phyloP scores from a whole-genome alignment of 2,113 vertebrate species.

The Halcyon senegalensis region DNA sequence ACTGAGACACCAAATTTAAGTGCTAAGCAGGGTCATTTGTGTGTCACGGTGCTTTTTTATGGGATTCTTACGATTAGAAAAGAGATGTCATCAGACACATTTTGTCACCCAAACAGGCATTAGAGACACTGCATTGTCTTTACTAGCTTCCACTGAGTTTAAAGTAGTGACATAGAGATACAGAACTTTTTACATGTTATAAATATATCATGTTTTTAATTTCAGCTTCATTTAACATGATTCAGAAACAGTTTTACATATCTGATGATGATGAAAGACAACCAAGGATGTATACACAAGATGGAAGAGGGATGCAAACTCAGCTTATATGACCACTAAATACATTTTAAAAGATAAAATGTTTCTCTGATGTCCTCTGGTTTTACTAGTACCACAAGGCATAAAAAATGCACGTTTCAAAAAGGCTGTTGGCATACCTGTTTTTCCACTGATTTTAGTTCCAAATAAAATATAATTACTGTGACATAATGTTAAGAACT shows the following conservation, averaged over 20 bases:
- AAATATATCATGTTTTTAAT: not conserved
- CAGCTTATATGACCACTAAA: not conserved
- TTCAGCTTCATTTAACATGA: not conserved
- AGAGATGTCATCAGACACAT: not conserved
- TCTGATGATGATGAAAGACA: not conserved
- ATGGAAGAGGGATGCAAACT: not conserved
- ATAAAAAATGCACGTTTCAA: not conserved
- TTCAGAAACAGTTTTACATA: conserved; percentile 6
- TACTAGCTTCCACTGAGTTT: not conserved
- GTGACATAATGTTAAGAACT: not conserved
- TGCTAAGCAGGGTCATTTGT: not conserved
- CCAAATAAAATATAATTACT: not conserved
- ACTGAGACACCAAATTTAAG: not conserved
- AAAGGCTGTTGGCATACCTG: not conserved
- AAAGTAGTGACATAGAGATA: not conserved
- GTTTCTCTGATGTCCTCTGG: not conserved
- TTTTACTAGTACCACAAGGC: not conserved
- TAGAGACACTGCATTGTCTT: not conserved
- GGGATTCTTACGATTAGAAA: not conserved
- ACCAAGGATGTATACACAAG: not conserved
- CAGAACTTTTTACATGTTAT: not conserved
- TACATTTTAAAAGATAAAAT: not conserved
- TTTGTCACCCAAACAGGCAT: not conserved
- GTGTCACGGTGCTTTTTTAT: not conserved
- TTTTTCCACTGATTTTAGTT: not conserved